Conservation (phyloP, 2,113 vertebrate genomes). For the Toxotes chatareus region DNA sequence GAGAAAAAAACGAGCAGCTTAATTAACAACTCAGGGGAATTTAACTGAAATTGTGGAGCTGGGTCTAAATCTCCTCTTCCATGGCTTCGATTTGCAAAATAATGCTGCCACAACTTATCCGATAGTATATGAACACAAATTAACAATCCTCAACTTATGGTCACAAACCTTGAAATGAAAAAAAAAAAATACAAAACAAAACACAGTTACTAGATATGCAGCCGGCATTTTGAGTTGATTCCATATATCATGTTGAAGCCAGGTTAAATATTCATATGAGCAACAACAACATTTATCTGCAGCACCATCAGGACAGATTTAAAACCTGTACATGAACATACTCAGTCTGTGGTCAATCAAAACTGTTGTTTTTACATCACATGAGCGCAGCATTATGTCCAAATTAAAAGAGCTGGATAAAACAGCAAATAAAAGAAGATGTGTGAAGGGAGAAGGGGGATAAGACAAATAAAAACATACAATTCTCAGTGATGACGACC, state of each 20-base stretch:
- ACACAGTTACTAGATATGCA: too few relatives aligned
- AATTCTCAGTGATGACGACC: constrained; percentile 93
- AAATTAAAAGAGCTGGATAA: background rate
- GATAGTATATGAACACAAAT: too few relatives aligned
- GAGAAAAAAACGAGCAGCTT: constrained; percentile 16
- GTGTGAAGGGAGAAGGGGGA: background rate
- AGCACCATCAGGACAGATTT: background rate
- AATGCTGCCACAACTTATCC: background rate
- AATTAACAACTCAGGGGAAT: background rate
- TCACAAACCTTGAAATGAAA: too few relatives aligned
- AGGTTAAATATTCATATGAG: too few relatives aligned
- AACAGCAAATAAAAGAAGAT: background rate
- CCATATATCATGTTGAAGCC: too few relatives aligned
- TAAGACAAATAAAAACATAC: constrained; percentile 81
- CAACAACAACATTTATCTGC: too few relatives aligned
- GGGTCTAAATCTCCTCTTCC: background rate
- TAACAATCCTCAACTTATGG: too few relatives aligned
- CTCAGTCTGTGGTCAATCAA: background rate
- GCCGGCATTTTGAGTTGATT: too few relatives aligned
- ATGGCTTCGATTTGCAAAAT: background rate
- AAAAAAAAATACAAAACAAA: too few relatives aligned
- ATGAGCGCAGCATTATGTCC: background rate
- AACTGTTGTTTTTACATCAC: background rate
- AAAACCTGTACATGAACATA: background rate
- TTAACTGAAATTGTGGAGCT: background rate